Evolutionary conservation across 2,113 vertebrate species (phyloP).

Genomic region (Hydrochoerus hydrochaeris): DNA sequence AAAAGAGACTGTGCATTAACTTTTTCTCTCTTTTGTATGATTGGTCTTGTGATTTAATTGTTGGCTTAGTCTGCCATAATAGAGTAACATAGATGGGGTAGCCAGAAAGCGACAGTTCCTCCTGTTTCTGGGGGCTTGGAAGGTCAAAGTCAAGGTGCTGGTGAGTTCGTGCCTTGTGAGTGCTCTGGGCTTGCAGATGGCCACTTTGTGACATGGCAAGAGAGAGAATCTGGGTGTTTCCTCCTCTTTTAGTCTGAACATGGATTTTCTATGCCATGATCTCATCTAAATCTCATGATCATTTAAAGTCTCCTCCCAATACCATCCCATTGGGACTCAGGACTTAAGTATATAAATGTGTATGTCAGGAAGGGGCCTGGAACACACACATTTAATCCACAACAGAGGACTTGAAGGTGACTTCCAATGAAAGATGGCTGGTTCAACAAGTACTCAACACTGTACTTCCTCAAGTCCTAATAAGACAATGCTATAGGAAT

Average conservation of each 20-base stretch:
- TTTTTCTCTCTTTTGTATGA: not conserved
- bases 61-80: not conserved
- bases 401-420: not conserved
- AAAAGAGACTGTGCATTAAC: not conserved
- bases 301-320: not conserved
- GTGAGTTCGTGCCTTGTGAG: not conserved
- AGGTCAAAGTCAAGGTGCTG: not conserved
- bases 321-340: not conserved
- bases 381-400: not conserved
- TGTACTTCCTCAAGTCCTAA: constrained; percentile 19
- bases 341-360: not conserved
- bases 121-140: not conserved
- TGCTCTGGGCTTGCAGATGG: not conserved
- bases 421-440: not conserved
- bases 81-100: not conserved
- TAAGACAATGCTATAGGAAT: not conserved
- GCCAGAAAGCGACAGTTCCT: not conserved
- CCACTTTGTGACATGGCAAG: not conserved
- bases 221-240: not conserved
- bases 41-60: not conserved
- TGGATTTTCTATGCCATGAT: not conserved
- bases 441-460: not conserved
- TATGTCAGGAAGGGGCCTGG: not conserved
- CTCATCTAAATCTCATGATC: not conserved
- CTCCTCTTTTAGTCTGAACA: not conserved